These are phyloP conservation scores for Chymomyza fuscimana DNA, from an alignment of 2,888 invertebrate genomes.

Conservation along the genomic window DNA sequence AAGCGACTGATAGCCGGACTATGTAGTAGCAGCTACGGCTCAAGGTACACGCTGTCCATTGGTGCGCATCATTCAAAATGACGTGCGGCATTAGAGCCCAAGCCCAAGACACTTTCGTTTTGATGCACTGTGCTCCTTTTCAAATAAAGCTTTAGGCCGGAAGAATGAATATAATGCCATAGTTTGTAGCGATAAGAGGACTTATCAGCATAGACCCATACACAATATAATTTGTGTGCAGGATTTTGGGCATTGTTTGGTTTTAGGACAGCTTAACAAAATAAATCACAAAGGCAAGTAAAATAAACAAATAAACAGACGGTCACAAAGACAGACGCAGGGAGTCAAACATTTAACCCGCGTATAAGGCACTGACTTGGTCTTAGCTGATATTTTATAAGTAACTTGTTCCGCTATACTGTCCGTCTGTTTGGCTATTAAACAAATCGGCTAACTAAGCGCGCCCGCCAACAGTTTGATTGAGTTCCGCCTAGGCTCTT, in stretches of 20 bases:
- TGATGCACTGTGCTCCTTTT: constrained; percentile 32
- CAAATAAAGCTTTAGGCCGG: constrained; percentile 45
- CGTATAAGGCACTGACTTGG: neutral
- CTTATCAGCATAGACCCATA: constrained; percentile 1
- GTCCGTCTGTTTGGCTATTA: constrained; percentile 31
- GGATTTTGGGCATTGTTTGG: constrained; percentile 59
- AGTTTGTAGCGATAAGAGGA: neutral
- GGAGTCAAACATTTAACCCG: neutral
- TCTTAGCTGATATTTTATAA: neutral
- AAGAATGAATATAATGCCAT: neutral
- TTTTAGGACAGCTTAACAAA: constrained; percentile 66
- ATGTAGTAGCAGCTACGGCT: neutral
- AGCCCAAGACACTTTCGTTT: constrained; percentile 9
- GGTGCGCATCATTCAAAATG: constrained; percentile 66
- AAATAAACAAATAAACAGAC: constrained; percentile 39
- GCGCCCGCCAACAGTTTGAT: constrained; percentile 51
- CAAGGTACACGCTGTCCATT: constrained; percentile 32
- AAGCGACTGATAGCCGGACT: constrained; percentile 49
- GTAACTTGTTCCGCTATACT: constrained; percentile 11
- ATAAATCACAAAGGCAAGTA: constrained; percentile 59
- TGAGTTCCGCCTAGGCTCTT: constrained; percentile 36
- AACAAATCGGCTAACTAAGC: constrained; percentile 48
- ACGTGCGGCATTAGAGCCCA: constrained; percentile 18
- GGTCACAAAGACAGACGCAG: neutral
- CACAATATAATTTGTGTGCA: constrained; percentile 54